phyloP scores from a whole-genome alignment of 2,797 vertebrate species.

The Rhabdophis nuchalis region DNA sequence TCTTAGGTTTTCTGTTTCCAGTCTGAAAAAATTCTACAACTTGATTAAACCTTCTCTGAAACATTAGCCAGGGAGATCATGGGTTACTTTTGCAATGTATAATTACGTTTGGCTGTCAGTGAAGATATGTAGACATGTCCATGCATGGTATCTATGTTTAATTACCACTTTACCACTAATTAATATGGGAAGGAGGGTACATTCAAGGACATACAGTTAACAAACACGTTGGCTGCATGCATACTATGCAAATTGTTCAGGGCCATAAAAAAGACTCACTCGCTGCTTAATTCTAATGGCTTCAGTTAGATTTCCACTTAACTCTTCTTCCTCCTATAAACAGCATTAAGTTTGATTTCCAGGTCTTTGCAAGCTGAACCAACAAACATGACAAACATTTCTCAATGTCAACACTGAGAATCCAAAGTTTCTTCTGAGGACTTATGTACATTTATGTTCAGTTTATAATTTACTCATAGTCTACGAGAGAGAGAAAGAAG shows the following conservation, averaged over 20 bases:
- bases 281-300: conserved; percentile 45
- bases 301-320: neutral
- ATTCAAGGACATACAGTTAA: conserved; percentile 2
- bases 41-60: neutral
- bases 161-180: neutral
- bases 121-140: neutral
- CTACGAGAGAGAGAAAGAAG: neutral
- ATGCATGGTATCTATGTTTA: neutral
- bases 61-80: neutral
- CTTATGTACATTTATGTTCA: conserved; percentile 29
- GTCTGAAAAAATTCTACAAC: neutral
- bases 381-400: neutral
- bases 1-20: neutral
- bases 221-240: neutral
- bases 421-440: conserved; percentile 18
- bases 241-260: neutral
- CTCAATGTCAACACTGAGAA: neutral
- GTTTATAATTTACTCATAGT: neutral
- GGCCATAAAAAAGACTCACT: conserved; percentile 12
- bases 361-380: neutral
- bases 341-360: neutral
- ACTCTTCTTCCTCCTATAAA: conserved; percentile 22
- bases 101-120: neutral
- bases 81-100: neutral
- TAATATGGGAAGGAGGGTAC: conserved; percentile 11